Base-by-base conservation (phyloP, 2,797 vertebrate genomes). In the Scolopax rusticola region DNA sequence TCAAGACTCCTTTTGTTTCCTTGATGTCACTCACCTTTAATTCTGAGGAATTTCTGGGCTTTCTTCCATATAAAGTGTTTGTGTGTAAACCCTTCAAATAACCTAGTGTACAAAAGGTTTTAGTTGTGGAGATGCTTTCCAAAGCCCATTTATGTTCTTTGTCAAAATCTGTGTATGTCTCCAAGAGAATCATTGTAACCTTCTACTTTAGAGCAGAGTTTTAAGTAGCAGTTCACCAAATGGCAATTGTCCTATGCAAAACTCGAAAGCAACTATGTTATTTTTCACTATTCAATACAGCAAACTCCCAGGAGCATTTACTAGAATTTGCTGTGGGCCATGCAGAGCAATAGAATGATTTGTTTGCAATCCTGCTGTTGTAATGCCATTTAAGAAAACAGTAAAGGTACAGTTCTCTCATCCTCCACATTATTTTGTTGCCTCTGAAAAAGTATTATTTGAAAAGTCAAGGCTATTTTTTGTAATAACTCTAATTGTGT, bases 41-140 rank as follows among this genome's bases (percentile, higher is more conserved):
- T 88, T 90, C 85, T 81, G 92, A 96, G 91, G 87, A 95, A 96
- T 92, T 95, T 93, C 92, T 96, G 92, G 88, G 91, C 94, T 91
- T 95, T 83, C 73, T 76, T 95, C 89, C 90, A 95, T 79, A 60
- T 36, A 53, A 73, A 87, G 87, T 87, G 92, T 89, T 93, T 85
- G 81, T 78, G 59, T 76, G 60, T 76, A 94, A 94, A 95, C 51
- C 85, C 61, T 71, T 95, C 90, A 76, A 91, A 93, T 67, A 32
- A 92, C 75, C 65, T 30, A 51, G 51, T 23, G 6, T 18, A 90
- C 56, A 90, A 95, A 96, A 84, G 85, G 30, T 75, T 95, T 93
- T 87, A 75, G 84, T 20, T 24, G 45, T 54, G 77, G 68, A 86
- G 86, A 93, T 78, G 65, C 64, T 95, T 96, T 95, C 74, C 83